Evolutionary conservation across 2,113 vertebrate species (phyloP), one percentile per base, ranked within the genome.

Genomic region (Anarrhichthys ocellatus): DNA sequence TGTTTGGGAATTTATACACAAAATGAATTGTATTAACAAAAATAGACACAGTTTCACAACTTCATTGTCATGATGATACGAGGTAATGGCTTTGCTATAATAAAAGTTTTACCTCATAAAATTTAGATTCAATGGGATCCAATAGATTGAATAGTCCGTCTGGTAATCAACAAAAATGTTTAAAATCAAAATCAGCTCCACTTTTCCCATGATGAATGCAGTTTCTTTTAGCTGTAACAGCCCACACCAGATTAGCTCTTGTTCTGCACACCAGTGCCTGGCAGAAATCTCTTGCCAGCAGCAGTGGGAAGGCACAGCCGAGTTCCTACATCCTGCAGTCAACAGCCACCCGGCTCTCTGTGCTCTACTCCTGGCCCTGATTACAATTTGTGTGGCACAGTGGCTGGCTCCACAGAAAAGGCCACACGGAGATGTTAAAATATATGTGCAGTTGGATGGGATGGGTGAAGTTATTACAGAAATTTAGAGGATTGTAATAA

Each of bases 201-300:
- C 81, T 81, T 79, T 82, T 34, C 62, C 76, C 69, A 78, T 71
- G 78, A 88, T 81, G 81, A 78, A 79, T 84, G 76, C 50, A 66
- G 74, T 87, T 86, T 50, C 70, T 86, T 80, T 88, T 68, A 76
- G 82, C 75, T 32, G 83, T 75, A 83, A 76, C 86, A 88, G 88
- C 78, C 84, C 89, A 81, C 86, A 90, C 76, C 83, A 92, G 88
- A 93, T 93, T 87, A 93, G 89, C 73, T 85, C 91, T 93, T 91
- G 88, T 93, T 92, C 86, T 81, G 81, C 89, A 83, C 90, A 87
- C 81, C 80, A 87, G 79, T 5, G 67, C 69, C 87, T 90, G 87
- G 83, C 85, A 90, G 52, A 80, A 84, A 82, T 79, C 84, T 87
- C 73, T 80, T 71, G 83, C 85, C 87, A 86, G 76, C 81, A 83